Percentiles rank a stretch among this genome's conserved stretches.
phyloP scores from a whole-genome alignment of 2,888 invertebrate genomes.

The Aquatica leii region DNA sequence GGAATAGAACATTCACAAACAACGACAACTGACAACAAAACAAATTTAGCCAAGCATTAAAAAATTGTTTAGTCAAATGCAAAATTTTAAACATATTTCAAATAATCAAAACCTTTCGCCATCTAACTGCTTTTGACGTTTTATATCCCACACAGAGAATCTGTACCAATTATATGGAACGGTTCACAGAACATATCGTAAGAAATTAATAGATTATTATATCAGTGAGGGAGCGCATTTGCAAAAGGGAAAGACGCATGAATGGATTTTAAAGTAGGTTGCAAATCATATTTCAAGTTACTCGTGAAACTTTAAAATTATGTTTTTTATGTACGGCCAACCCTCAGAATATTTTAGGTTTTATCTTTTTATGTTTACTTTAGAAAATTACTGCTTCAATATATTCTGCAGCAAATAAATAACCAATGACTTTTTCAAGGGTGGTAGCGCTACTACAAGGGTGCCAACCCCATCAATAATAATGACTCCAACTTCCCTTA shows the following conservation, averaged over 20 bases:
- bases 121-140: slow-evolving; percentile 27
- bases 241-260: slow-evolving; percentile 11
- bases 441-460: slow-evolving; percentile 45
- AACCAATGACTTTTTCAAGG: slow-evolving; percentile 54
- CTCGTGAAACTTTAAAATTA: slow-evolving; percentile 27
- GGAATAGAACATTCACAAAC: slow-evolving; percentile 24
- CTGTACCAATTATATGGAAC: slow-evolving; percentile 26
- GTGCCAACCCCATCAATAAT: slow-evolving; percentile 58
- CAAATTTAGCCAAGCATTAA: slow-evolving; percentile 28
- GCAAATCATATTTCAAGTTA: slow-evolving; percentile 11
- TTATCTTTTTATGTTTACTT: slow-evolving; percentile 39
- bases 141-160: slow-evolving; percentile 18
- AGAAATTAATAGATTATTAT: slow-evolving; percentile 37
- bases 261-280: slow-evolving; percentile 12
- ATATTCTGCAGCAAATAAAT: slow-evolving; percentile 46
- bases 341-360: slow-evolving; percentile 23
- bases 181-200: slow-evolving; percentile 27
- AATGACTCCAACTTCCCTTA: slow-evolving; percentile 58
- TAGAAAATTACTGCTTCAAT: slow-evolving; percentile 36
- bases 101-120: slow-evolving; percentile 22
- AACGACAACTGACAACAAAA: slow-evolving; percentile 26
- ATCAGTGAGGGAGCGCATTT: slow-evolving; percentile 19
- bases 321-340: slow-evolving; percentile 25
- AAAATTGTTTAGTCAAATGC: slow-evolving; percentile 25
- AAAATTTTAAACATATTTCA: slow-evolving; percentile 35